Evolutionary conservation across 2,888 invertebrate species (phyloP), one percentile per base, ranked within the genome.

Genomic region (Drosophila imparisetae): DNA sequence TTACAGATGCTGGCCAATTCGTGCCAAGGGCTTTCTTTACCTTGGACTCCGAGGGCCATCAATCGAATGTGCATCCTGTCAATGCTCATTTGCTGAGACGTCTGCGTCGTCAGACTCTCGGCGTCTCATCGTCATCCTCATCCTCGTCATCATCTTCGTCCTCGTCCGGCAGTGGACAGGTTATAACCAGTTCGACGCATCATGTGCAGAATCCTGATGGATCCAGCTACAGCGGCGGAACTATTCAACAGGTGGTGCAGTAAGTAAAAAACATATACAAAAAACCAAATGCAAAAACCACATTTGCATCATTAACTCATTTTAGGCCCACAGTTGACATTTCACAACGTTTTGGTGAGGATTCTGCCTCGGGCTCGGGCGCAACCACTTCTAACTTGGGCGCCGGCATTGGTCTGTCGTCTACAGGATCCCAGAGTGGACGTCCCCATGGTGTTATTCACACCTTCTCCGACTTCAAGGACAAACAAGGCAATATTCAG

Each of bases 21-120:
- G 78, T 93, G 54, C 92, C 92, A 2, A 85, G 88, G 38, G 88
- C 92, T 15, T 89, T 91, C 76, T 92, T 88, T 62, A 92, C 85
- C 4, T 54, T 92, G 65, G 92, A 92, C 63, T 62, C 90, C 4
- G 78, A 91, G 67, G 92, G 92, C 6, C 92, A 88, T 59, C 90
- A 85, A 50, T 93, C 92, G 18, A 70, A 83, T 70, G 72, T 91
- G 15, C 88, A 89, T 66, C 80, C 89, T 13, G 89, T 92, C 13
- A 92, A 83, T 67, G 86, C 76, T 24, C 89, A 88, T 62, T 80
- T 93, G 72, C 74, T 91, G 73, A 89, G 84, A 52, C 91, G 91
- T 66, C 59, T 91, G 71, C 91, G 91, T 54, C 90, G 91, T 42
- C 82, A 91, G 69, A 61, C 57, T 0, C 38, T 29, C n/a, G 42